Evolutionary conservation across 2,888 invertebrate species (phyloP).

Genomic region (Mythimna pallens): DNA sequence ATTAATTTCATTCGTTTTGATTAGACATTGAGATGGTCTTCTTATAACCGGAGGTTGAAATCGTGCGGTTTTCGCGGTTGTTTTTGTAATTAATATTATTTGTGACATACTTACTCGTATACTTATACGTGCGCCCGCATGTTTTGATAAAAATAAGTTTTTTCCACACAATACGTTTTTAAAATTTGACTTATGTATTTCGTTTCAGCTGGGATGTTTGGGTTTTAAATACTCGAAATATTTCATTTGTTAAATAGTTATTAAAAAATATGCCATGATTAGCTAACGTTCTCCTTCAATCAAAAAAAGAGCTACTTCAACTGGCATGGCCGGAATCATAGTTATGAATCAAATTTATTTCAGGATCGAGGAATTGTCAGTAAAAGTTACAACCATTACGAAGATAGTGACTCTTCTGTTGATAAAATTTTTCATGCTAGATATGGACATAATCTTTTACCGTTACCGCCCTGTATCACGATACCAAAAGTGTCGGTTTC

Average conservation of each 20-base stretch:
- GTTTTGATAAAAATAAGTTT: slow-evolving; percentile 20
- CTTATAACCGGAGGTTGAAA: background rate
- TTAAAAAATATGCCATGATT: background rate
- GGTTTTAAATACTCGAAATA: background rate
- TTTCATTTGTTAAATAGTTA: too few species aligned
- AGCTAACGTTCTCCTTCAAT: background rate
- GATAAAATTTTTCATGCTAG: slow-evolving; percentile 87
- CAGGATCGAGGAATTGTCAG: slow-evolving; percentile 77
- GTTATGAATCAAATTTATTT: slow-evolving; percentile 71
- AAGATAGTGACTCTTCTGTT: slow-evolving; percentile 78
- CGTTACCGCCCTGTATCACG: slow-evolving; percentile 84
- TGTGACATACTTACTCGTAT: background rate
- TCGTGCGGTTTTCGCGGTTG: background rate
- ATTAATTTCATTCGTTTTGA: background rate
- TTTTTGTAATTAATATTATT: slow-evolving; percentile 10
- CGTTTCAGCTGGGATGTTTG: background rate
- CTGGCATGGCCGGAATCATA: slow-evolving; percentile 1
- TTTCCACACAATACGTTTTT: slow-evolving; percentile 13
- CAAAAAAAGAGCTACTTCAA: background rate
- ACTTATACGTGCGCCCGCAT: background rate
- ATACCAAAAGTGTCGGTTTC: slow-evolving; percentile 86
- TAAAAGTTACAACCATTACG: slow-evolving; percentile 60
- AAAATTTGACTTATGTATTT: slow-evolving; percentile 10
- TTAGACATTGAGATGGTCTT: background rate
- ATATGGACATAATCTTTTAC: slow-evolving; percentile 88